Evolutionary conservation across 2,113 vertebrate species (phyloP).

Genomic region (Ancistrus triradiatus): DNA sequence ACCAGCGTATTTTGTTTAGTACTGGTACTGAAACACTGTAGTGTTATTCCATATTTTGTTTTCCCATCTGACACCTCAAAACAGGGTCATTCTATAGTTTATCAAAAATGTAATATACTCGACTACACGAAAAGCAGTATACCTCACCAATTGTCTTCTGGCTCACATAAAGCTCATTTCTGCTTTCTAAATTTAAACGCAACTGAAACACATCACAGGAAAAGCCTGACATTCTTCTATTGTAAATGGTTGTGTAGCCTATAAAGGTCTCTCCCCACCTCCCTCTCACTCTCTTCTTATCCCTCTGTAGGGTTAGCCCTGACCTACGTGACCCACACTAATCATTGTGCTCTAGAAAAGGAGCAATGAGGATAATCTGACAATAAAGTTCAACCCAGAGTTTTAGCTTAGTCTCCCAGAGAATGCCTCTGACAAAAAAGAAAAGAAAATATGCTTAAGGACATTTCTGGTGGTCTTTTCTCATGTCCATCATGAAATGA

Average conservation of each 20-base stretch:
- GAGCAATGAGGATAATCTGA: constrained; percentile 37
- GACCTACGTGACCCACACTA: constrained; percentile 38
- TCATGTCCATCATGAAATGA: constrained; percentile 17
- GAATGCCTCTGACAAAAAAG: constrained; percentile 15
- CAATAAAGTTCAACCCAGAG: constrained; percentile 29
- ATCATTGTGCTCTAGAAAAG: constrained; percentile 51
- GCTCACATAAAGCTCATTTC: background rate
- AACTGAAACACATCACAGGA: background rate
- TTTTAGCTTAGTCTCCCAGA: constrained; percentile 6
- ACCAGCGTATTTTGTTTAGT: background rate
- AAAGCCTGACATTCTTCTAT: background rate
- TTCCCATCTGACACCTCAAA: too few relatives aligned
- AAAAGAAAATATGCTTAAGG: constrained; percentile 13
- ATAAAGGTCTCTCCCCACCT: background rate
- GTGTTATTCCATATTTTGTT: background rate
- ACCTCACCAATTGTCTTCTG: background rate
- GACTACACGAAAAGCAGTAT: background rate
- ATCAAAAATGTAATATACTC: background rate
- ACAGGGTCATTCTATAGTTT: too few relatives aligned
- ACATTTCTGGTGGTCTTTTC: constrained; percentile 10
- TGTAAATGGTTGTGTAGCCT: constrained; percentile 1
- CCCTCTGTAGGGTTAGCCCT: constrained; percentile 23
- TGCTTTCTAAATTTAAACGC: constrained; percentile 9
- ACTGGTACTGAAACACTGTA: too few relatives aligned
- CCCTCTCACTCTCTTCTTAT: constrained; percentile 22